Evolutionary conservation across 92 coral and sea anemone species (phyloP).

Genomic region (Galaxea fascicularis): DNA sequence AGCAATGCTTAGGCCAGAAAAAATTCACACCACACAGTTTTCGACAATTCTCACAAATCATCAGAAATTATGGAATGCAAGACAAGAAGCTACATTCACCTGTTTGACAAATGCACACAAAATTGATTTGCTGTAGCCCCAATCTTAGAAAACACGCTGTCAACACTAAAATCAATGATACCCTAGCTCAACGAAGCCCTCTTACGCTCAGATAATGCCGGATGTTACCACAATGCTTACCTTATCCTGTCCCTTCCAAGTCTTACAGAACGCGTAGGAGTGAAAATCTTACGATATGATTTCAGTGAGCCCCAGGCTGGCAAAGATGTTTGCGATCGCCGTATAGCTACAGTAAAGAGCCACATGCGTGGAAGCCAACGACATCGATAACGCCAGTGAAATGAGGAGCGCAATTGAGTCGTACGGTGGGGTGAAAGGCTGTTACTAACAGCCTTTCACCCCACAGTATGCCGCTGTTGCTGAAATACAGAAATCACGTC

Average conservation of each 20-base stretch:
- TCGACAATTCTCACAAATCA: too few relatives aligned
- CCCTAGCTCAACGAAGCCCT: neutral
- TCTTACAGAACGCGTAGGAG: conserved; percentile 4
- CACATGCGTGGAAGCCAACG: conserved; percentile 34
- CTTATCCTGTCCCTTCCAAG: conserved; percentile 23
- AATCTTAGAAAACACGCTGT: conserved; percentile 9
- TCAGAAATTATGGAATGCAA: neutral
- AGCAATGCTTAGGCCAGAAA: too few relatives aligned
- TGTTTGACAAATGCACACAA: conserved; percentile 26
- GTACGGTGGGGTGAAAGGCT: conserved; percentile 48
- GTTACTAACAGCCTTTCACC: too few relatives aligned
- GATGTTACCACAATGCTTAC: conserved; percentile 19
- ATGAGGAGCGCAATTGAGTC: conserved; percentile 41
- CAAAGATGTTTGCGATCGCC: conserved; percentile 27
- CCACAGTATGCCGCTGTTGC: conserved; percentile 31
- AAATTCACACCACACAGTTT: too few relatives aligned
- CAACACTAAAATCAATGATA: neutral
- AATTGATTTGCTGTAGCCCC: conserved; percentile 25
- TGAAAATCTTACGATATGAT: conserved; percentile 20
- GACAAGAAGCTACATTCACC: conserved; percentile 32
- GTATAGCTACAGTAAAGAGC: conserved; percentile 25
- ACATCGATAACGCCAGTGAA: conserved; percentile 24
- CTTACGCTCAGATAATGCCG: conserved; percentile 18
- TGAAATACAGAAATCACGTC: neutral
- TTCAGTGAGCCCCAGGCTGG: too few relatives aligned